Base-by-base conservation (phyloP, 1,140 invertebrate species). In the Caenorhabditis brenneri region DNA sequence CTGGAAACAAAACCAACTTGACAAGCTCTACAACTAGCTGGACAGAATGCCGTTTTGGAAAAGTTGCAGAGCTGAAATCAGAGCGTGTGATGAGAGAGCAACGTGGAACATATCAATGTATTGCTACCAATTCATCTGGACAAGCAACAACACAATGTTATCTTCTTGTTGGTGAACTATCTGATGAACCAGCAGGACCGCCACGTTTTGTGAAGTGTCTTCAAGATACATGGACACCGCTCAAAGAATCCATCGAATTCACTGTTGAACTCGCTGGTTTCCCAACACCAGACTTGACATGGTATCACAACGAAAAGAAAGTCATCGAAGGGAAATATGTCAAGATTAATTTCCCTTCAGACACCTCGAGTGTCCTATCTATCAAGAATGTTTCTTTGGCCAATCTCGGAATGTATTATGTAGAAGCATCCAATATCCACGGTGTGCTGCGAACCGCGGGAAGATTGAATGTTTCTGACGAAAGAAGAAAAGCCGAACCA, bases 101-200 rank as follows among this genome's bases (percentile, higher is more conserved):
- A 82, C 88, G 89, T 46, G 87, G 87, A 85, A 87, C 86, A 24
- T 89, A 89, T 83, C 88, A 88, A 48, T 88, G 87, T 39, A 53
- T 88, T 22, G 88, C 88, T 15, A 84, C 69, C 0, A 89, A 89
- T 58, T 39, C 78, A 46, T 46, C 79, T 16, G 88, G 88, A 48
- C 22, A 81, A 46, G 87, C 86, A 2, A 84, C 81, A 19, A 79
- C 85, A 19, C 46, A 78, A 31, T 89, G 88, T 69, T 88, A 88
- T 81, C 58, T 88, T 16, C 48, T 87, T 22, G 87, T 88, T 49
- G 88, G 88, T 48, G 88, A 58, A 48, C 80, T 81, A 10, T 39
- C 84, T 27, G 84, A 87, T 46, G 80, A 84, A 22, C 78, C 88
- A 16, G 85, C 88, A 16, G 87, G 88, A 46, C 88, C 88, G 27